Conservation (phyloP, 2,113 vertebrate species). For the Rhineura floridana region DNA sequence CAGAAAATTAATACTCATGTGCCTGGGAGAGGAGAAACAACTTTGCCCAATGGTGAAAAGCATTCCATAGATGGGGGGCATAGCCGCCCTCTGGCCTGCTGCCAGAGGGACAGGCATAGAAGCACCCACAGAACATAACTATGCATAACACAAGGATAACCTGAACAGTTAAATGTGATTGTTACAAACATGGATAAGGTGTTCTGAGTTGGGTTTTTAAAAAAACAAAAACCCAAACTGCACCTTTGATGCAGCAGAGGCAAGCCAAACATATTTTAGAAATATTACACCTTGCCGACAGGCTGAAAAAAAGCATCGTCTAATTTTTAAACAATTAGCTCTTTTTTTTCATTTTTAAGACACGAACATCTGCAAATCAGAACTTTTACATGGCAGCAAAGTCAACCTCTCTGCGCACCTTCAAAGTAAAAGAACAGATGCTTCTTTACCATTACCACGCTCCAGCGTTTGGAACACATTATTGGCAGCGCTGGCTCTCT, state of each 20-base stretch:
- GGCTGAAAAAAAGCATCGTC: constrained; percentile 33
- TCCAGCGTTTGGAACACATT: constrained; percentile 41
- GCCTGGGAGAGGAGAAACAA: no score
- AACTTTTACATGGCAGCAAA: constrained; percentile 34
- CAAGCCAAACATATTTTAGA: constrained; percentile 61
- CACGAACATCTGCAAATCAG: constrained; percentile 55
- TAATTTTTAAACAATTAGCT: constrained; percentile 65
- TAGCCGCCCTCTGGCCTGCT: no score
- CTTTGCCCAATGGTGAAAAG: no score
- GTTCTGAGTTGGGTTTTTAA: neutral
- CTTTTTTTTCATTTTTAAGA: constrained; percentile 50
- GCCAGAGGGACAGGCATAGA: no score
- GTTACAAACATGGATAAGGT: constrained; percentile 43
- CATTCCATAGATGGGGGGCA: no score
- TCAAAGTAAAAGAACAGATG: constrained; percentile 48
- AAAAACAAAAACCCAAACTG: constrained; percentile 11
- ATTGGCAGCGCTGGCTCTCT: neutral
- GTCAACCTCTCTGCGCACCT: constrained; percentile 15
- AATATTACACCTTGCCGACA: constrained; percentile 44
- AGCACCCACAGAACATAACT: no score
- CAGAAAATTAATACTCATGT: no score
- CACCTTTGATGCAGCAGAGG: constrained; percentile 57
- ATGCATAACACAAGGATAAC: constrained; percentile 35
- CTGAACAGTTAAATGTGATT: constrained; percentile 53
- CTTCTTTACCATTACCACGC: neutral